Conservation (phyloP, 2,797 vertebrate genomes). For the Falco biarmicus region DNA sequence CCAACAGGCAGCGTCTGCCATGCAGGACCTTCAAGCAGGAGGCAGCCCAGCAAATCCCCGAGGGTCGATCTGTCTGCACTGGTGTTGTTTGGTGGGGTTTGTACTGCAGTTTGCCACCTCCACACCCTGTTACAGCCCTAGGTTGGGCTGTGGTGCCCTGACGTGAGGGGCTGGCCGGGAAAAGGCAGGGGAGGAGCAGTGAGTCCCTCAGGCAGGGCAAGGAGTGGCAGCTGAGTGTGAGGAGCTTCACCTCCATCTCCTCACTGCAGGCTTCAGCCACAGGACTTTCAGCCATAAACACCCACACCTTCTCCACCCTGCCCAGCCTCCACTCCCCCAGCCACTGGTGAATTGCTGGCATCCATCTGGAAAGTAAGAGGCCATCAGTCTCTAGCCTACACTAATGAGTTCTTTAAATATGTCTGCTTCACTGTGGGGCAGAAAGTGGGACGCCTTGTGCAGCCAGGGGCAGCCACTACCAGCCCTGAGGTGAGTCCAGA, state of each 20-base stretch:
- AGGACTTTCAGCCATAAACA: background rate
- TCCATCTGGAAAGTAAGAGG: background rate
- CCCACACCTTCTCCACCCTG: background rate
- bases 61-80: fast-evolving
- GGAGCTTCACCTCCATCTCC: background rate
- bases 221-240: background rate
- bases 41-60: background rate
- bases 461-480: background rate
- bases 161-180: background rate
- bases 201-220: fast-evolving
- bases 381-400: background rate
- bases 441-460: background rate
- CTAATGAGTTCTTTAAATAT: background rate
- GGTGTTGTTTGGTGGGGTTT: background rate
- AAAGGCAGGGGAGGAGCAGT: background rate
- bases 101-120: background rate
- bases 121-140: background rate
- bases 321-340: background rate
- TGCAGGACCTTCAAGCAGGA: fast-evolving
- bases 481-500: background rate
- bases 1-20: fast-evolving
- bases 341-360: background rate
- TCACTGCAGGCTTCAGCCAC: background rate
- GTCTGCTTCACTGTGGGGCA: background rate
- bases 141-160: background rate